Conservation (phyloP, 2,113 vertebrate species). For the Strix aluco region DNA sequence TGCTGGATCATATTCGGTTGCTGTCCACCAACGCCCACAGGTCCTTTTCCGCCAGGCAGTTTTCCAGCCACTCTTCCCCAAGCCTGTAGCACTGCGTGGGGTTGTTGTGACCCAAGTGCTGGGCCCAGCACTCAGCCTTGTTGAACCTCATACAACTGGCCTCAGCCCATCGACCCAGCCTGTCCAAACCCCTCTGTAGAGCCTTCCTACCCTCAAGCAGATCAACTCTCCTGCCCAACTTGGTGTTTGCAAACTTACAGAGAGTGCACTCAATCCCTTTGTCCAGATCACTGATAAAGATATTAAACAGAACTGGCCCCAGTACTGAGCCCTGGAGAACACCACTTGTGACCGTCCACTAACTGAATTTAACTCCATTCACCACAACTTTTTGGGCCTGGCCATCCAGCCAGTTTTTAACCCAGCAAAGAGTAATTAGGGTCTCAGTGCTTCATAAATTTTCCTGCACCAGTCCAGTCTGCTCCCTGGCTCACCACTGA, state of each 20-base stretch:
- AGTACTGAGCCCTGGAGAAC: background rate
- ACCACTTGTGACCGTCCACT: accelerated
- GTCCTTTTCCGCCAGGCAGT: background rate
- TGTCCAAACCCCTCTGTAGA: background rate
- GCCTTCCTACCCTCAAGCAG: background rate
- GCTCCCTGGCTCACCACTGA: background rate
- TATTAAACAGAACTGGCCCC: background rate
- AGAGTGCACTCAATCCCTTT: background rate
- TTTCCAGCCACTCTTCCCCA: background rate
- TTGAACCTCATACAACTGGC: background rate
- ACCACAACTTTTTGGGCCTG: too few relatives aligned
- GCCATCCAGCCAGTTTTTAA: background rate
- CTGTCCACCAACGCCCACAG: background rate
- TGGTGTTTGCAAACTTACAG: background rate
- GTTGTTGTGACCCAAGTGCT: background rate
- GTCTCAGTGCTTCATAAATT: background rate
- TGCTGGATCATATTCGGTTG: background rate
- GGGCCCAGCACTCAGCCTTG: background rate
- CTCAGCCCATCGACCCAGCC: background rate
- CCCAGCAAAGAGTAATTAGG: background rate
- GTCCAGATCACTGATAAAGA: background rate
- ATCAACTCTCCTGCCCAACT: background rate
- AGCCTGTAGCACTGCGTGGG: background rate
- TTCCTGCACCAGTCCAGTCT: background rate
- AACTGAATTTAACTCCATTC: background rate